Evolutionary conservation across 2,797 vertebrate species (phyloP), one percentile per base, ranked within the genome.

Genomic region (Liparis tanakae): DNA sequence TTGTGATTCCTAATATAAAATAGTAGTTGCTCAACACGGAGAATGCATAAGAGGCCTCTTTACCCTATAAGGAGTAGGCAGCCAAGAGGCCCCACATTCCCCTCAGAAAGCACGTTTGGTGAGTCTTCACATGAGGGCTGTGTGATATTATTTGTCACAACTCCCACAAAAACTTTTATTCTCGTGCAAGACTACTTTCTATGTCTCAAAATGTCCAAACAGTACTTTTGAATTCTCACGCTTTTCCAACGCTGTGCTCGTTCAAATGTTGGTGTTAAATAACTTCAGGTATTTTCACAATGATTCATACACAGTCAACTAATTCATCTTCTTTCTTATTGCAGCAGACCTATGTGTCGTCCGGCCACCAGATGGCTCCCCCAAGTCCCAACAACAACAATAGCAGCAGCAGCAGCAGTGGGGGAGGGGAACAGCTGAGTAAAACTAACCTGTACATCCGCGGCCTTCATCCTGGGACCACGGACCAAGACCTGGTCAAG

Each of bases 371-470:
- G 85, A 96, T 97, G 96, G 96, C 95, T 22, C 96, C 96, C 59
- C 95, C 96, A 56, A 97, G 96, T 94, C 96, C 96, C 82, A 96
- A 96, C 90, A 95, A 83, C 80, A 96, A 94, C 90, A 95, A 91
- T 66, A 95, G 93, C 80, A 95, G 90, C 76, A 95, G 90, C 76
- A 95, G 93, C 87, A 94, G 93, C 88, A 93, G 91, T 6, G 94
- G 90, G 33, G 95, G 91, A 67, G 91, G 91, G 7, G 97, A 97
- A 82, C 97, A 97, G 90, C 94, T 99, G 85, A 99, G 97, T 92
- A 98, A 98, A 93, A 98, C 97, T 14, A 99, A 98, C 84, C 93
- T 98, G 67, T 98, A 98, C 77, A 98, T 98, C 78, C 95, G 97
- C 1, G 97, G 97, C 64, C 92, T 98, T 76, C 97, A 97, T 79